Evolutionary conservation across 2,888 invertebrate genomes (phyloP), one percentile per base, ranked within the genome.

Genomic region (Chymomyza amoena): DNA sequence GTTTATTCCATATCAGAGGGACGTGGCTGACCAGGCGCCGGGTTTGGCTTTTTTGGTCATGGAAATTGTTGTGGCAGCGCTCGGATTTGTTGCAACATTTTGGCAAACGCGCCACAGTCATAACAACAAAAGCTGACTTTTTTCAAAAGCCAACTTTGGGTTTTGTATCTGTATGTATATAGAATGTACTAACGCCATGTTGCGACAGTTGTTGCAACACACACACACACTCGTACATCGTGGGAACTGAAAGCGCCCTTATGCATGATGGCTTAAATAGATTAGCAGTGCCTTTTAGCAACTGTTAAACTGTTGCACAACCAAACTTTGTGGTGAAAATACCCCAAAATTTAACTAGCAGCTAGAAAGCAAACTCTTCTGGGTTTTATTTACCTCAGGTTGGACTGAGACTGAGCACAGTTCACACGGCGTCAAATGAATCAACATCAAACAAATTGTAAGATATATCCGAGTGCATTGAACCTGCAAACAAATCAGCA

Each of bases 181-280:
- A n/a, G n/a, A n/a, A n/a, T 61, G n/a, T 61, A 36, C 10, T 57
- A 25, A 28, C n/a, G 25, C 32, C 25, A n/a, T 59, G 59, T 59
- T 59, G 59, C 28, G 28, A 28, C 25, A 32, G 32, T 64, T 20
- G 10, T 61, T 68, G 67, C 68, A 51, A 57, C 52, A 67, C 13
- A 64, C 36, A 36, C 36, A 36, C 6, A 36, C 36, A 36, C 39
- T 13, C 39, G 13, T 13, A 45, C 13, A 10, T n/a, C 1, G 13
- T 0, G 13, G 13, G 39, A 45, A 45, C 2, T 60, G 66, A 62
- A 16, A 64, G 52, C 20, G 61, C 52, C 64, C 20, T 66, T 69
- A 69, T 64, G 68, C 66, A 70, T 60, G 76, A 71, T 78, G 74
- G 78, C 69, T 80, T 72, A 71, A 76, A 80, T 78, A 75, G 80